phyloP scores from a whole-genome alignment of 2,888 invertebrate species.

The Mythimna pallens region DNA sequence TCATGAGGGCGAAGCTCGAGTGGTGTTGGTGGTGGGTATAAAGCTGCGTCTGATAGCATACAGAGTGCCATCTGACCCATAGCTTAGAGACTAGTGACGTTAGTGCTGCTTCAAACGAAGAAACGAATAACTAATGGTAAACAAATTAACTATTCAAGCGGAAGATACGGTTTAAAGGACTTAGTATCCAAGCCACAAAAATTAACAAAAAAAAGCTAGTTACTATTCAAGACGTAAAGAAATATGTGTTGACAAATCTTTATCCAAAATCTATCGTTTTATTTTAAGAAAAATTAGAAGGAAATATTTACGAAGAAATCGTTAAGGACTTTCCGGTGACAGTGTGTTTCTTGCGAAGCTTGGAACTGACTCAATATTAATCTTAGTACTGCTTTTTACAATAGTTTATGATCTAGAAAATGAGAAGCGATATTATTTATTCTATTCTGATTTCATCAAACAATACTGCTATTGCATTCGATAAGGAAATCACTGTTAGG shows the following conservation, averaged over 20 bases:
- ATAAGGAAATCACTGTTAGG: not conserved
- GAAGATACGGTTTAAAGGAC: too few relatives aligned
- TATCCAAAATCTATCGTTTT: not conserved
- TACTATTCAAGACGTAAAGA: too few relatives aligned
- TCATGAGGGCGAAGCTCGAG: conserved; percentile 67
- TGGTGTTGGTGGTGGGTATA: conserved; percentile 66
- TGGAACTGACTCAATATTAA: conserved; percentile 7
- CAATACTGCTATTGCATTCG: conserved; percentile 2
- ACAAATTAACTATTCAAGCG: too few relatives aligned
- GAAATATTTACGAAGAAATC: not conserved
- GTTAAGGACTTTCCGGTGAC: conserved; percentile 13
- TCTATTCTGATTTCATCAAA: not conserved
- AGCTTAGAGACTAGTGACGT: conserved; percentile 86
- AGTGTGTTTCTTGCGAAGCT: not conserved
- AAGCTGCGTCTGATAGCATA: conserved; percentile 84
- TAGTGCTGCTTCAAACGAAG: conserved; percentile 87
- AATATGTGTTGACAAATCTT: too few relatives aligned
- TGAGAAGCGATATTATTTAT: too few relatives aligned
- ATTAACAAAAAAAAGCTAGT: too few relatives aligned
- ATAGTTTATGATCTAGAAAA: not conserved
- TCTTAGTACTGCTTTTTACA: not conserved
- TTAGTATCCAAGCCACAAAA: too few relatives aligned
- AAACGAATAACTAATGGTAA: conserved; percentile 79
- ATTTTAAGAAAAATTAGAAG: not conserved
- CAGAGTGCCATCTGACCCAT: conserved; percentile 88